A percentile compares a stretch with the other conserved stretches of the same genome.
Evolutionary conservation across 64 coral and sea anemone species (phyloP).

Genomic region (Actinia equina): DNA sequence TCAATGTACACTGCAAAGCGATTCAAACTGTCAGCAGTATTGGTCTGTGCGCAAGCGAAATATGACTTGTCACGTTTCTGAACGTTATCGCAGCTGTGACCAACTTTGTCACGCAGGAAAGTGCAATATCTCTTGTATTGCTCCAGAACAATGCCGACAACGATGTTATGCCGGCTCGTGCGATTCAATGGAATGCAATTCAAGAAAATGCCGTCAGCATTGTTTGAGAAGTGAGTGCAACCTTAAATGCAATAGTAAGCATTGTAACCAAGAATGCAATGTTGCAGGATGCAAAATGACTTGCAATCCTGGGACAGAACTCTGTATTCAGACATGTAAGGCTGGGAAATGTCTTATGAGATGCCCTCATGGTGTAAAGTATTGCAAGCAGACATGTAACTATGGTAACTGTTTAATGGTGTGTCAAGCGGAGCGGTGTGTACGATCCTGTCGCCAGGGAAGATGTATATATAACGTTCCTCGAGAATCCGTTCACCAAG

Average conservation of each 20-base stretch:
- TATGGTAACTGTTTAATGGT: slow-evolving; percentile 40
- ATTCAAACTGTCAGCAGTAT: slow-evolving; percentile 1
- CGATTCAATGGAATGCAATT: slow-evolving; percentile 32
- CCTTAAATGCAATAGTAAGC: slow-evolving; percentile 35
- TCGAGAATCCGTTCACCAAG: background rate
- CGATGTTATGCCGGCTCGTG: slow-evolving; percentile 37
- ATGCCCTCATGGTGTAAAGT: slow-evolving; percentile 46
- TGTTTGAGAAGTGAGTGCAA: slow-evolving; percentile 51
- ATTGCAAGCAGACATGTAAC: slow-evolving; percentile 47
- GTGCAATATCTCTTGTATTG: slow-evolving; percentile 35
- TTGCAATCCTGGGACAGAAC: slow-evolving; percentile 35
- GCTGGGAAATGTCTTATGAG: slow-evolving; percentile 57
- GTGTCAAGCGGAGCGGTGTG: slow-evolving; percentile 38
- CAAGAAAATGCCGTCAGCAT: slow-evolving; percentile 49
- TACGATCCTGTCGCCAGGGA: slow-evolving; percentile 27
- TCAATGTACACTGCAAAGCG: background rate
- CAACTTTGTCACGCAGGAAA: slow-evolving; percentile 45
- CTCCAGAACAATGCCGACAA: slow-evolving; percentile 41
- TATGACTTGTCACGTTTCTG: slow-evolving; percentile 7
- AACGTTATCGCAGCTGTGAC: slow-evolving; percentile 11
- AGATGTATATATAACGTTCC: slow-evolving; percentile 13
- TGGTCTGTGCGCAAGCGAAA: background rate
- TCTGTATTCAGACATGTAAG: slow-evolving; percentile 51
- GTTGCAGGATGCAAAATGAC: slow-evolving; percentile 48
- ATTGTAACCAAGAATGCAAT: slow-evolving; percentile 45